Conservation (phyloP, 2,113 vertebrate species). For the Muscicapa adusta region DNA sequence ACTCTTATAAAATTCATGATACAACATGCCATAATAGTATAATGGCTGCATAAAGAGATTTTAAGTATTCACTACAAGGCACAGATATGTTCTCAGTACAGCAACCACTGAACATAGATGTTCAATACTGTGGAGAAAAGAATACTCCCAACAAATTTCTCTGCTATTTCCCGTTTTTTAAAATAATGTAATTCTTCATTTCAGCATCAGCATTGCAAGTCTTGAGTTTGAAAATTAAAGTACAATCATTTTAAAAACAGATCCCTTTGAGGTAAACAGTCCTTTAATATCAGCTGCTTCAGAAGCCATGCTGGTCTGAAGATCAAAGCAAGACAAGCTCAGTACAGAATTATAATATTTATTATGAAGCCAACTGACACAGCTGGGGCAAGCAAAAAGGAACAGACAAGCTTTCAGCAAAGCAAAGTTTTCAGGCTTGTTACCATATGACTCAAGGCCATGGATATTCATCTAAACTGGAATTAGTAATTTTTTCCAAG, state of each 20-base stretch:
- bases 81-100: not conserved
- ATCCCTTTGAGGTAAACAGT: not conserved
- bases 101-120: fast-evolving
- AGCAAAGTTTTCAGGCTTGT: not conserved
- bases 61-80: not conserved
- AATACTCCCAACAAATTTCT: not conserved
- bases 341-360: not conserved
- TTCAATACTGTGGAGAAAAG: not conserved
- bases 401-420: not conserved
- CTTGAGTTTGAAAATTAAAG: not conserved
- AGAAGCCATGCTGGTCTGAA: not conserved
- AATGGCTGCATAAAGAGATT: not conserved
- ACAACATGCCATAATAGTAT: not conserved
- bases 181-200: not conserved
- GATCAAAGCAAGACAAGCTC: constrained; percentile 29
- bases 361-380: not conserved
- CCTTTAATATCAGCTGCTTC: not conserved
- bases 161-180: not conserved
- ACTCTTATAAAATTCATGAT: not conserved
- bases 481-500: not conserved
- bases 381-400: not conserved
- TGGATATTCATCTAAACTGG: not conserved
- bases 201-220: not conserved
- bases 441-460: not conserved
- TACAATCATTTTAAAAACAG: not conserved